Evolutionary conservation across 2,888 invertebrate species (phyloP).

Genomic region (Sinodicranocentrus sp.): DNA sequence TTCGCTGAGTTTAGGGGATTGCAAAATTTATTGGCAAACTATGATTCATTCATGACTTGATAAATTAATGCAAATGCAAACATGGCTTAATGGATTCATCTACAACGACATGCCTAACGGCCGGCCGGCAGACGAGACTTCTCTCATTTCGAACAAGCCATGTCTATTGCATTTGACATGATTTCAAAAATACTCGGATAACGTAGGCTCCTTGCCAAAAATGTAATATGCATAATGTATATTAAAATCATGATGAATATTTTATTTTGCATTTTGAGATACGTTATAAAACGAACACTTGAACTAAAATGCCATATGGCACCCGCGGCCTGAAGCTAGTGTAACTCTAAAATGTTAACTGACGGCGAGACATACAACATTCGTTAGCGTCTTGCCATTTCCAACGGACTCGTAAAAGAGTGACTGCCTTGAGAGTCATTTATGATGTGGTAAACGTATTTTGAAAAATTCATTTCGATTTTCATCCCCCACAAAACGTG

Average conservation of each 20-base stretch:
- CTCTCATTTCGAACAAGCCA: background rate
- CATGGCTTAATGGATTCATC: background rate
- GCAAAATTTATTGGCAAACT: conserved; percentile 20
- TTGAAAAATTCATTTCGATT: background rate
- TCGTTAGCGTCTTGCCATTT: too few species aligned
- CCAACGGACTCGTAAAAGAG: too few species aligned
- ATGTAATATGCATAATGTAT: background rate
- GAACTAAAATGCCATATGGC: conserved; percentile 40
- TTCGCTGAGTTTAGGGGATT: background rate
- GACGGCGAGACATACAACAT: too few species aligned
- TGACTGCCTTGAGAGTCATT: too few species aligned
- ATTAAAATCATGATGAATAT: conserved; percentile 20
- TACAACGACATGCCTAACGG: conserved; percentile 7
- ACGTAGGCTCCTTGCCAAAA: background rate
- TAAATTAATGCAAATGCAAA: conserved; percentile 1
- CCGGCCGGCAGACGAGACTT: background rate
- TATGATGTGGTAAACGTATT: too few species aligned
- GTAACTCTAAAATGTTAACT: too few species aligned
- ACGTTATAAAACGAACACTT: conserved; percentile 8
- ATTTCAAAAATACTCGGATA: background rate
- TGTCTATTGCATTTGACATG: background rate
- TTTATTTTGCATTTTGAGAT: conserved; percentile 17
- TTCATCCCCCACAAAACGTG: background rate
- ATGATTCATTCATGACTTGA: conserved; percentile 35
- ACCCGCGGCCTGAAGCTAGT: background rate